Evolutionary conservation across 2,888 invertebrate species (phyloP).

Genomic region (Tinea pellionella): DNA sequence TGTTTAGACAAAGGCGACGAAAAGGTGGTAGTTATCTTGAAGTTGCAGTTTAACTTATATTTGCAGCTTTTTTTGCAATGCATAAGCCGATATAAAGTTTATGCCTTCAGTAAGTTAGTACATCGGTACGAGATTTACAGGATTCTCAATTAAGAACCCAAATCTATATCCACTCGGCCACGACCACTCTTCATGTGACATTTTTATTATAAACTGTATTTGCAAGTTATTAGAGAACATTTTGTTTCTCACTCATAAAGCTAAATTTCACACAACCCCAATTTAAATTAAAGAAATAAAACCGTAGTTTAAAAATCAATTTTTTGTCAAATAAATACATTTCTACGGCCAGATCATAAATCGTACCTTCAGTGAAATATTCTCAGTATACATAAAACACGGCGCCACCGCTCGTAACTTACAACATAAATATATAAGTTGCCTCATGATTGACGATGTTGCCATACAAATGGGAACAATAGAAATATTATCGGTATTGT

Average conservation of each 20-base stretch:
- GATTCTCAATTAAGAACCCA: too few relatives aligned
- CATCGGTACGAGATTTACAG: too few relatives aligned
- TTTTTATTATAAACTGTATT: too few relatives aligned
- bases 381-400: not conserved
- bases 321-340: not conserved
- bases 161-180: too few relatives aligned
- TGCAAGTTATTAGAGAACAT: too few relatives aligned
- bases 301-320: not conserved
- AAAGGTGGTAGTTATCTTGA: not conserved
- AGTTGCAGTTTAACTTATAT: too few relatives aligned
- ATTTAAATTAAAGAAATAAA: not conserved
- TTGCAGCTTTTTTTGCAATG: too few relatives aligned
- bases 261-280: too few relatives aligned
- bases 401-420: conserved; percentile 3
- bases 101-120: too few relatives aligned
- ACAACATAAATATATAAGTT: not conserved
- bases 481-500: not conserved
- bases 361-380: not conserved
- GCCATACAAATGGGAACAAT: not conserved
- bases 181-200: too few relatives aligned
- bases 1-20: not conserved
- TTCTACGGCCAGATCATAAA: not conserved
- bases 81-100: too few relatives aligned
- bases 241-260: too few relatives aligned
- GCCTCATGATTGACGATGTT: conserved; percentile 1